phyloP scores from a whole-genome alignment of 2,888 invertebrate species.

The Scrobipalpa costella region DNA sequence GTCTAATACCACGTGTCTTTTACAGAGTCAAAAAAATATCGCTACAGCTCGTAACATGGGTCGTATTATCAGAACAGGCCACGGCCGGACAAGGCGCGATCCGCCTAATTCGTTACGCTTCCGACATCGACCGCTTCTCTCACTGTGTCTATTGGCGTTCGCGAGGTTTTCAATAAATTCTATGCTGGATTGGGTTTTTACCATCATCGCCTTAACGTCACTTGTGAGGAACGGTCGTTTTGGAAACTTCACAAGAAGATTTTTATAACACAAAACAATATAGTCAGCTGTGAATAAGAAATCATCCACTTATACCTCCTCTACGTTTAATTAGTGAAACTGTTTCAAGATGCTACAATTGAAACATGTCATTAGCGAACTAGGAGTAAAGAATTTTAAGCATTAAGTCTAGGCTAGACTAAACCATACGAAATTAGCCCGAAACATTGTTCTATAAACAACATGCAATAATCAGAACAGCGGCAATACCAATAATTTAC shows the following conservation, averaged over 20 bases:
- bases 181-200: background rate
- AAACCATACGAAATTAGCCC: background rate
- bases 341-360: background rate
- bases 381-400: background rate
- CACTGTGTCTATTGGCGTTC: conserved; percentile 19
- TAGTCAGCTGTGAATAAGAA: too few relatives aligned
- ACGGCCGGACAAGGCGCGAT: conserved; percentile 65
- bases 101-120: conserved; percentile 66
- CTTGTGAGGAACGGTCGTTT: too few relatives aligned
- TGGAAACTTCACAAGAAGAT: too few relatives aligned
- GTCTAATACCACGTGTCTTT: too few relatives aligned
- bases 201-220: background rate
- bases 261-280: too few relatives aligned
- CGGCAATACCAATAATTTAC: conserved; percentile 27
- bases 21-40: conserved; percentile 25
- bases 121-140: conserved; percentile 42
- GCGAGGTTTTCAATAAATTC: conserved; percentile 12
- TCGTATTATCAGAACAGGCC: conserved; percentile 43
- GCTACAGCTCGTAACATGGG: conserved; percentile 40
- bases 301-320: too few relatives aligned
- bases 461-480: conserved; percentile 6
- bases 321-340: too few relatives aligned
- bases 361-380: background rate
- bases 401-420: background rate
- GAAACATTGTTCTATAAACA: background rate